Base-by-base conservation (phyloP, 2,888 invertebrate genomes). In the Athalia cordata region DNA sequence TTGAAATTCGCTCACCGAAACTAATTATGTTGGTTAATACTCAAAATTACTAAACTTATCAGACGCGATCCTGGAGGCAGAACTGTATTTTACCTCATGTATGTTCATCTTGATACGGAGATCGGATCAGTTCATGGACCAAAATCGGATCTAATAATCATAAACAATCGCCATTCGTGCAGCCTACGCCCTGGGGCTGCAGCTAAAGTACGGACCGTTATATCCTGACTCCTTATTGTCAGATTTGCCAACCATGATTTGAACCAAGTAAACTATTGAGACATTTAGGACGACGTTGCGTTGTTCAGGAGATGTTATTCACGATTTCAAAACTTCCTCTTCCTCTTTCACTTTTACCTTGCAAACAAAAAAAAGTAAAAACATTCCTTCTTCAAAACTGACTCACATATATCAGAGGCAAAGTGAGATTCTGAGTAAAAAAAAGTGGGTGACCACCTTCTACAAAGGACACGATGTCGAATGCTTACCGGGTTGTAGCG, bases 401-500 rank as follows among this genome's bases (percentile, higher is more conserved):
- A 13, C 49, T 45, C 7, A 7, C n/a, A 11, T 59, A 11, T 1
- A 11, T 65, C n/a, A 13, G 65, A 7, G 65, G 45, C 47, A 66
- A 66, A 66, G 66, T 49, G 49, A 66, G 67, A 67, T n/a, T 13
- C 15, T 13, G 13, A 50, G 67, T 50, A 52, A 29, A 13, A 59
- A 59, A 15, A 13, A n/a, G 13, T 29, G 15, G 50, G 29, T 49
- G 61, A 29, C 29, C 50, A 62, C 75, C 75, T 43, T 50, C 64
- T 45, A 49, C 75, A 75, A 75, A 64, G 50, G 50, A 62, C n/a
- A 72, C 47, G 75, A 50, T 49, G 50, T 50, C 43, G 62, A 64
- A 62, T 62, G 75, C 75, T 75, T n/a, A 49, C 62, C 50, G 64
- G 62, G 55, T 75, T 62, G 75, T 64, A 29, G 61, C 62, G 13